Evolutionary conservation across 2,113 vertebrate species (phyloP).

Genomic region (Actenoides lindsayi): DNA sequence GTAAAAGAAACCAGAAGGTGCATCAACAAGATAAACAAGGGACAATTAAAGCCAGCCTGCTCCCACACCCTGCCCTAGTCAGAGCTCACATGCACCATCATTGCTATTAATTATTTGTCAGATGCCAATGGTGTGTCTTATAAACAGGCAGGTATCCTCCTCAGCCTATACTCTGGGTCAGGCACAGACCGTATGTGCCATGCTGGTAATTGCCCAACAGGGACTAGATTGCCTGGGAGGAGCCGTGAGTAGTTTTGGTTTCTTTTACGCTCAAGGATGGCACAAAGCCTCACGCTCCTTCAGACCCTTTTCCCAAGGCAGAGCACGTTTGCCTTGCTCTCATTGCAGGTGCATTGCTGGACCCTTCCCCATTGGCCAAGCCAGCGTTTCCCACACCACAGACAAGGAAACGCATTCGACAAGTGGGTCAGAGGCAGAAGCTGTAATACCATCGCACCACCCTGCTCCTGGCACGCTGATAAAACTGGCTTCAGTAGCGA

Average conservation of each 20-base stretch:
- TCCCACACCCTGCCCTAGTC: conserved; percentile 58
- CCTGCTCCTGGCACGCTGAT: not conserved
- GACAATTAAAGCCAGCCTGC: conserved; percentile 38
- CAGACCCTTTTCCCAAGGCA: not conserved
- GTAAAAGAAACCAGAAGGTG: conserved; percentile 23
- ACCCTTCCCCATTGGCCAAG: not conserved
- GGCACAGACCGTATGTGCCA: rapidly evolving
- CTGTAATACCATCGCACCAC: rapidly evolving
- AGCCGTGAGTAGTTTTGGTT: not conserved
- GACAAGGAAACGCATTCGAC: not conserved
- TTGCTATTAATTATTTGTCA: conserved; percentile 37
- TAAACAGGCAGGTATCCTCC: conserved; percentile 25
- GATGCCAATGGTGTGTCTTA: conserved; percentile 4
- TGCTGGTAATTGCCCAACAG: rapidly evolving
- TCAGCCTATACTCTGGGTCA: not conserved
- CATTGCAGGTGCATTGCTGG: not conserved
- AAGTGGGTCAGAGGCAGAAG: not conserved
- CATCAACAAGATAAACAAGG: conserved; percentile 56
- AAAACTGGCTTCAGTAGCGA: not conserved
- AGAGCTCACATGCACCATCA: conserved; percentile 2
- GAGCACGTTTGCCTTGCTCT: not conserved
- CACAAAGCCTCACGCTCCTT: not conserved
- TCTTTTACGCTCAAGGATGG: not conserved
- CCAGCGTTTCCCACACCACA: rapidly evolving
- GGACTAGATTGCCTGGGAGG: not conserved